These are phyloP conservation scores for Drosophila neocordata DNA, from an alignment of 1,140 invertebrate species.

Conservation along the genomic window DNA sequence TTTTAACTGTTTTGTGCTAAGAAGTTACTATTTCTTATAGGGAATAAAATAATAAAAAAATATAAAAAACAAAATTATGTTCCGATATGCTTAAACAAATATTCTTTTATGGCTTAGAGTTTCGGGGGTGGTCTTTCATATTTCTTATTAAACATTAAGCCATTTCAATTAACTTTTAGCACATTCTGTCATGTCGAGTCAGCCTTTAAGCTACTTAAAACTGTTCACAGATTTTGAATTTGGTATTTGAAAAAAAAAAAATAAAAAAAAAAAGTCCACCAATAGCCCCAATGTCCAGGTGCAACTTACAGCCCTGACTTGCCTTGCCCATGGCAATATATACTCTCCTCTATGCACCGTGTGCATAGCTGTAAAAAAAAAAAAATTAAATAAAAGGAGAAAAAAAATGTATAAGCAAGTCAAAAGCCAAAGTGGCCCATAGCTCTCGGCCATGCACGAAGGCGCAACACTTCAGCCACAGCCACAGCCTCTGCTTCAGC, in stretches of 20 bases:
- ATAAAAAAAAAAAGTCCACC: background rate
- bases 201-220: conserved; percentile 34
- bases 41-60: background rate
- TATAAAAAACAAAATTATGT: too few relatives aligned
- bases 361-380: conserved; percentile 73
- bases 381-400: conserved; percentile 12
- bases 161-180: conserved; percentile 9
- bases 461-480: conserved; percentile 67
- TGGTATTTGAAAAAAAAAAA: conserved; percentile 15
- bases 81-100: background rate
- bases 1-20: too few relatives aligned
- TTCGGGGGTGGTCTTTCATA: background rate
- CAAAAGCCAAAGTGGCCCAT: conserved; percentile 67
- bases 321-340: conserved; percentile 73
- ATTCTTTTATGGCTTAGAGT: background rate
- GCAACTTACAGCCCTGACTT: conserved; percentile 40
- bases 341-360: too few relatives aligned
- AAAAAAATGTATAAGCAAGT: conserved; percentile 27
- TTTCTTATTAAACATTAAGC: conserved; percentile 3
- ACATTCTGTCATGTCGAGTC: conserved; percentile 1
- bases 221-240: conserved; percentile 80
- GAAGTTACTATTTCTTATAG: too few relatives aligned
- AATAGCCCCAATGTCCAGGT: conserved; percentile 43
- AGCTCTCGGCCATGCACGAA: conserved; percentile 78
- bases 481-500: conserved; percentile 21